Conservation (phyloP, 2,888 invertebrate genomes). For the Chrysopilus asiliformis region DNA sequence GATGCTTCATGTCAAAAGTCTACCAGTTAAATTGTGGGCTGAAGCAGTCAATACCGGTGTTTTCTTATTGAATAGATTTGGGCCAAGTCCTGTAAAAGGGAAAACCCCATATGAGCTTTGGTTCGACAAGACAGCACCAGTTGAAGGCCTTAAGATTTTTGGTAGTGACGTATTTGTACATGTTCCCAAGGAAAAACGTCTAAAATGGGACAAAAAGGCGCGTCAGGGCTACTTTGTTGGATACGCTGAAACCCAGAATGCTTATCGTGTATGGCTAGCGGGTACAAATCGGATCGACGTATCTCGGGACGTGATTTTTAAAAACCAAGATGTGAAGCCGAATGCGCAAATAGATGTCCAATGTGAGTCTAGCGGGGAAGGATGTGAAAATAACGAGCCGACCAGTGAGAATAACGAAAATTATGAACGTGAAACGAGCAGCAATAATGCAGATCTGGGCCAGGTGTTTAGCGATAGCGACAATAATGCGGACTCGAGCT, state of each 20-base stretch:
- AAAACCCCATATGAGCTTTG: constrained; percentile 22
- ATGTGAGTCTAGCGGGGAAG: too few species aligned
- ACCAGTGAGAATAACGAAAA: too few species aligned
- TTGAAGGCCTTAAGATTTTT: constrained; percentile 6
- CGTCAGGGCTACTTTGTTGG: constrained; percentile 1
- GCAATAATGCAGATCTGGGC: too few species aligned
- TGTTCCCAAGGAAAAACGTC: constrained; percentile 2
- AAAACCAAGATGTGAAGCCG: too few species aligned
- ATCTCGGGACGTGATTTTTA: constrained; percentile 11
- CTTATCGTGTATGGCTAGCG: constrained; percentile 11
- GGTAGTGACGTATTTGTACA: constrained; percentile 6
- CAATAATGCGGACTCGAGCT: too few species aligned
- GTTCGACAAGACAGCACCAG: constrained; percentile 14
- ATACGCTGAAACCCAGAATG: constrained; percentile 11
- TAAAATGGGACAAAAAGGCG: constrained; percentile 5
- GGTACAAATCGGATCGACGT: constrained; percentile 9
- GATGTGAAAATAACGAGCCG: too few species aligned
- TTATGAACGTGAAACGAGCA: too few species aligned
- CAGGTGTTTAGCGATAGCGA: too few species aligned
- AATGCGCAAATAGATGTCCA: too few species aligned
- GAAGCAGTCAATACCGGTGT: constrained; percentile 27
- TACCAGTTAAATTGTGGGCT: constrained; percentile 24
- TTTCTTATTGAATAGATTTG: constrained; percentile 24
- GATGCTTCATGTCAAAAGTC: constrained; percentile 16
- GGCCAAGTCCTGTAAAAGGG: constrained; percentile 14